A percentile compares a stretch with the other conserved stretches of the same genome.
Conservation (phyloP, 2,888 invertebrate species). For the Theodoxus fluviatilis region DNA sequence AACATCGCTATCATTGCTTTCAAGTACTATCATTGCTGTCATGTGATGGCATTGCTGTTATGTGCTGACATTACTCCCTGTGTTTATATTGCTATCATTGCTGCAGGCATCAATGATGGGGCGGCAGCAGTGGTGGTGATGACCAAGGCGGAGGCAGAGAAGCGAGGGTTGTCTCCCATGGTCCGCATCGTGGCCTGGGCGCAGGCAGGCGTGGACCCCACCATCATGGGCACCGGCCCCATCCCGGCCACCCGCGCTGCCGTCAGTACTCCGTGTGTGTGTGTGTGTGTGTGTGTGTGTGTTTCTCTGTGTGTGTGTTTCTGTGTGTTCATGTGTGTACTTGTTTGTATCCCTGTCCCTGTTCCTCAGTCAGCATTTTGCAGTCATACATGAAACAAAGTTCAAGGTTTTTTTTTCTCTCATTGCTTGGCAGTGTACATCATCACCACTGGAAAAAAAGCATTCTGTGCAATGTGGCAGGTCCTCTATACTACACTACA, state of each 20-base stretch:
- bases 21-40: no score
- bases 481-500: no score
- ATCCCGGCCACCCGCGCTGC: slow-evolving; percentile 75
- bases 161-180: slow-evolving; percentile 72
- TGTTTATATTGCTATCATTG: no score
- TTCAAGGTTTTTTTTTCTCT: no score
- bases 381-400: no score
- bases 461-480: no score
- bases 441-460: no score
- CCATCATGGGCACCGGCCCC: slow-evolving; percentile 82
- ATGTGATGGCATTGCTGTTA: no score
- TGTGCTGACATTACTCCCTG: no score
- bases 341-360: background rate
- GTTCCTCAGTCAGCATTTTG: no score
- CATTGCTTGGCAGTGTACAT: no score
- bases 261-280: slow-evolving; percentile 67
- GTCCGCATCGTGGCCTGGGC: slow-evolving; percentile 81
- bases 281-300: background rate
- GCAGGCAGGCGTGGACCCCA: slow-evolving; percentile 81
- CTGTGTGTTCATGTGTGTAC: background rate
- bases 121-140: slow-evolving; percentile 85
- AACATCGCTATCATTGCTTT: no score
- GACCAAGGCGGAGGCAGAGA: slow-evolving; percentile 70
- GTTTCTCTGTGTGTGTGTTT: background rate
- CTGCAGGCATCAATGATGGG: slow-evolving; percentile 78